A percentile compares a stretch with the other conserved stretches of the same genome.
Conservation (phyloP, 2,113 vertebrate species). For the Dasyprocta punctata region DNA sequence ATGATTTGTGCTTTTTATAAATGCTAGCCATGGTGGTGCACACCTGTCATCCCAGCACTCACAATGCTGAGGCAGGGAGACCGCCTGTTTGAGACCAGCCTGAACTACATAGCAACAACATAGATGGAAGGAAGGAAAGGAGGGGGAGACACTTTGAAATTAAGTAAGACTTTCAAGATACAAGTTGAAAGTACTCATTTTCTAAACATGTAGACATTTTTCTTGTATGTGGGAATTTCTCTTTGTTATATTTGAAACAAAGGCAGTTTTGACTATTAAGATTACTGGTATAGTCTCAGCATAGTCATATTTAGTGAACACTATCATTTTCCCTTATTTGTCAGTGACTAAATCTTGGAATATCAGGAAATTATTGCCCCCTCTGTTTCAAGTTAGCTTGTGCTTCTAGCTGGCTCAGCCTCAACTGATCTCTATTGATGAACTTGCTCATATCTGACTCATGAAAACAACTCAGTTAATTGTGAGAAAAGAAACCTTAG, state of each 20-base stretch:
- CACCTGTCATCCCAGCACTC: neutral
- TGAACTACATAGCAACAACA: neutral
- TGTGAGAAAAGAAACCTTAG: conserved; percentile 63
- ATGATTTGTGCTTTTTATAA: neutral
- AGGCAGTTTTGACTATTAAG: neutral
- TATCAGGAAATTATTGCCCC: conserved; percentile 1
- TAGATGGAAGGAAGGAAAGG: neutral
- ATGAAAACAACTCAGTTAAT: conserved; percentile 64
- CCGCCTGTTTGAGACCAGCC: neutral
- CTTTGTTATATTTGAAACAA: neutral
- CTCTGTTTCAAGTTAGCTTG: conserved; percentile 49
- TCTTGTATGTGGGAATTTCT: neutral
- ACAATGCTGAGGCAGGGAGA: neutral
- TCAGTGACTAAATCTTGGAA: conserved; percentile 55
- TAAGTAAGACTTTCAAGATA: neutral
- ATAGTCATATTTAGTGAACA: conserved; percentile 8
- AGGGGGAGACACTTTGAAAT: neutral
- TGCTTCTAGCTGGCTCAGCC: conserved; percentile 32
- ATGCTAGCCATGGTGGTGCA: neutral
- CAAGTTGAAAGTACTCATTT: conserved; percentile 37
- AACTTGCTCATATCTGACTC: conserved; percentile 68
- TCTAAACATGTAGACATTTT: conserved; percentile 29
- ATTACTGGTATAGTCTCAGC: neutral
- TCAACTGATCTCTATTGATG: conserved; percentile 53
- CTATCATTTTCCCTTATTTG: neutral